Conservation (phyloP, 2,888 invertebrate genomes). For the Plebejus melissa region DNA sequence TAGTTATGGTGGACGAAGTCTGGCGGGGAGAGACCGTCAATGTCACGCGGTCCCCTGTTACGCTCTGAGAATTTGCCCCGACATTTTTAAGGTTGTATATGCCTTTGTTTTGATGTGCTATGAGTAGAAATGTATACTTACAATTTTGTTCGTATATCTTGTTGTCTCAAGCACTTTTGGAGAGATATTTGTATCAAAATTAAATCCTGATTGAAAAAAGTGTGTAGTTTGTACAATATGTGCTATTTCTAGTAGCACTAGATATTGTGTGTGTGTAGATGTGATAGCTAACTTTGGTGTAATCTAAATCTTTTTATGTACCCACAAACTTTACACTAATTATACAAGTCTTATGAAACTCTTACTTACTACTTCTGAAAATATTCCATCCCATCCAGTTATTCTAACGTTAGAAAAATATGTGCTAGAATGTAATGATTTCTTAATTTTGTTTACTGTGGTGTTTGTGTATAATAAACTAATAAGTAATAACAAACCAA, state of each 20-base stretch:
- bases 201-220: not conserved
- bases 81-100: slow-evolving; percentile 35
- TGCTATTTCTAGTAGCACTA: no score
- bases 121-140: not conserved
- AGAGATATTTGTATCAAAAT: not conserved
- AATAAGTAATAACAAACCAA: not conserved
- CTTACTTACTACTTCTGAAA: no score
- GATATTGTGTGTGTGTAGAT: no score
- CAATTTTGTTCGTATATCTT: not conserved
- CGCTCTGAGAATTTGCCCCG: slow-evolving; percentile 66
- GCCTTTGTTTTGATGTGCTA: not conserved
- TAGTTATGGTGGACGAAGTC: slow-evolving; percentile 90
- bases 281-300: no score
- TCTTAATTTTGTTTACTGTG: not conserved
- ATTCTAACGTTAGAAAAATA: no score
- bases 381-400: no score
- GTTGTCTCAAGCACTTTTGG: not conserved
- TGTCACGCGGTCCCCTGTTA: slow-evolving; percentile 57
- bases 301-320: no score
- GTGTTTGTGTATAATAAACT: not conserved
- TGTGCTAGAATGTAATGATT: not conserved
- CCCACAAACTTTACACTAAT: no score
- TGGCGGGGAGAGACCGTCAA: slow-evolving; percentile 69
- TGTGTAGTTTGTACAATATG: not conserved
- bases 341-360: no score